Evolutionary conservation across 2,797 vertebrate genomes (phyloP).

Genomic region (Meda fulgida): DNA sequence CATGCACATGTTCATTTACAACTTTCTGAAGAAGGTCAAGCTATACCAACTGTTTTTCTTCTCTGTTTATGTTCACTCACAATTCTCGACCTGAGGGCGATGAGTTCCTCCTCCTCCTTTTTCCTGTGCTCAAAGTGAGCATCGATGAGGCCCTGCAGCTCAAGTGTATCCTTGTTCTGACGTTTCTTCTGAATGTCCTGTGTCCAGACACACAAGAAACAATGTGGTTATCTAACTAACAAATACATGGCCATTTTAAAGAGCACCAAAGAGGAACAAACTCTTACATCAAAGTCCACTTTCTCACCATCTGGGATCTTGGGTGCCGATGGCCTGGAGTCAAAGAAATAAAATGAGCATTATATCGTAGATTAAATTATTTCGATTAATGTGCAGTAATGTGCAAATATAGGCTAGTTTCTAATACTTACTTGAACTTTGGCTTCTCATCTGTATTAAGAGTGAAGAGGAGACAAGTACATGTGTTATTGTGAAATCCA

Average conservation of each 20-base stretch:
- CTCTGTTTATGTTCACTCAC: slow-evolving; percentile 73
- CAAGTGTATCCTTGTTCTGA: slow-evolving; percentile 96
- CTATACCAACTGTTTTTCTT: not conserved
- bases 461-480: slow-evolving; percentile 60
- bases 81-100: slow-evolving; percentile 92
- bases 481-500: slow-evolving; percentile 64
- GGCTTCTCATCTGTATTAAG: slow-evolving; percentile 89
- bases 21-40: not conserved
- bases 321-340: slow-evolving; percentile 84
- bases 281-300: slow-evolving; percentile 98
- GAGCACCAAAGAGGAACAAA: not conserved
- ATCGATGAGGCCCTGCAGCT: slow-evolving; percentile 95
- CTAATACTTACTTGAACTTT: slow-evolving; percentile 89
- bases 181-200: slow-evolving; percentile 99
- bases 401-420: not conserved
- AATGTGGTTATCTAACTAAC: not conserved
- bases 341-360: not conserved
- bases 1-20: not conserved
- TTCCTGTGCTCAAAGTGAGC: slow-evolving; percentile 93
- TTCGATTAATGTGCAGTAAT: not conserved
- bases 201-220: slow-evolving; percentile 14
- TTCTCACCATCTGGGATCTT: slow-evolving; percentile 98
- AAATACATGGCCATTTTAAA: not conserved
- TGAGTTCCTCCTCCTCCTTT: slow-evolving; percentile 95
- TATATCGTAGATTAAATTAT: not conserved